phyloP scores from a whole-genome alignment of 1,140 invertebrate species.

The Magallana angulata region DNA sequence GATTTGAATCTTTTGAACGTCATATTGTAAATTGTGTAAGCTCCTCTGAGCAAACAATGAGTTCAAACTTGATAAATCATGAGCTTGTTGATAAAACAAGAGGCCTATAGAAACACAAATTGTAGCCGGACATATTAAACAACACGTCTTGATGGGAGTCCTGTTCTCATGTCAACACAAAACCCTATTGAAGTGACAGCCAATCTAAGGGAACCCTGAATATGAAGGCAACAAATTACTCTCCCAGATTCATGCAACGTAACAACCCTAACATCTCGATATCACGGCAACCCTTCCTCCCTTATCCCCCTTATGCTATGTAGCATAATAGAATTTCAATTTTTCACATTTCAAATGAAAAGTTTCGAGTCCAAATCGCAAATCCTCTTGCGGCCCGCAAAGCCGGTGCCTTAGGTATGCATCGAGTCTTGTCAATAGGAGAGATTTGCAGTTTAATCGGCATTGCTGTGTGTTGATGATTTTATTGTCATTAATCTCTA shows the following conservation, averaged over 20 bases:
- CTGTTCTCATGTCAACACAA: not conserved
- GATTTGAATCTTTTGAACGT: constrained; percentile 8
- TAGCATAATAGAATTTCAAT: constrained; percentile 1
- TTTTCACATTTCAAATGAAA: constrained; percentile 37
- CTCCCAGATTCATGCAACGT: not conserved
- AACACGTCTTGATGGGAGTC: not conserved
- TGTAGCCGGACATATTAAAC: constrained; percentile 8
- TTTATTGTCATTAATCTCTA: constrained; percentile 21
- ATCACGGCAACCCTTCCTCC: no score
- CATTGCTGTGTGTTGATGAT: constrained; percentile 19
- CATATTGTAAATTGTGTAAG: not conserved
- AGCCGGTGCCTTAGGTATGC: not conserved
- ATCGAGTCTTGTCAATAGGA: not conserved
- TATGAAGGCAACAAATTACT: not conserved
- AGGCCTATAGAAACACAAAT: constrained; percentile 10
- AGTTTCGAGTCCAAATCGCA: not conserved
- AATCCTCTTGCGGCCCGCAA: not conserved
- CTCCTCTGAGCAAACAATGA: not conserved
- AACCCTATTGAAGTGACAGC: constrained; percentile 26
- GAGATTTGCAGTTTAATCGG: constrained; percentile 28
- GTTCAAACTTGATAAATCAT: constrained; percentile 10
- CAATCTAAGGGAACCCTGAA: not conserved
- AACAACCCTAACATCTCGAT: no score
- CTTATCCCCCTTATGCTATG: no score
- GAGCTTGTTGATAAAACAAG: constrained; percentile 30